A percentile compares a stretch with the other conserved stretches of the same genome.
These are phyloP conservation scores for Progne subis DNA, from an alignment of 2,113 vertebrate species.

Conservation along the genomic window DNA sequence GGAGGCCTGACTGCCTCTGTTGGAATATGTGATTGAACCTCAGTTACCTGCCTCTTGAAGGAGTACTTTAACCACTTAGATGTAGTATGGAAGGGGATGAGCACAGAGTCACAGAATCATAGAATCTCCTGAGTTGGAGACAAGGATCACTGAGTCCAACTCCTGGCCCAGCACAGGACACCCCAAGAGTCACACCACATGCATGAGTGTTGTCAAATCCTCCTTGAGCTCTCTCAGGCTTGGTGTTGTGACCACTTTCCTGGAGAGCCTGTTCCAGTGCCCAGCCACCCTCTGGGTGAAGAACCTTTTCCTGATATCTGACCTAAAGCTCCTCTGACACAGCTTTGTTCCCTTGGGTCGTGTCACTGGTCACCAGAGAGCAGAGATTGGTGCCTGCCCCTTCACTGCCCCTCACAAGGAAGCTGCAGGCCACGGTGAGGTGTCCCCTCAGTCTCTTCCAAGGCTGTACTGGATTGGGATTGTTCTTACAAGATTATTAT, in stretches of 20 bases:
- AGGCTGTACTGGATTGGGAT: neutral
- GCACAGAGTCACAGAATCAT: neutral
- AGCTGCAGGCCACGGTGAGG: neutral
- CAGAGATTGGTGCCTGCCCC: neutral
- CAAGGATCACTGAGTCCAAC: neutral
- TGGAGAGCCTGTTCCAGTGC: neutral
- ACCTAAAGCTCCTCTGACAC: neutral
- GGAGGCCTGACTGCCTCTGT: neutral
- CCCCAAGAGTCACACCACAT: neutral
- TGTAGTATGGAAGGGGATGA: neutral
- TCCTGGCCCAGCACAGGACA: neutral
- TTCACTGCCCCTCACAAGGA: neutral
- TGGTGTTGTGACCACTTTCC: too few relatives aligned
- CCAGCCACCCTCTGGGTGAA: neutral
- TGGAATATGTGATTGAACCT: neutral
- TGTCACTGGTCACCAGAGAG: neutral
- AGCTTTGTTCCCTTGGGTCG: rapidly evolving
- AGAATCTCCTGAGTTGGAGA: neutral
- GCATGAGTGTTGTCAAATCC: neutral
- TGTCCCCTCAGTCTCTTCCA: neutral
- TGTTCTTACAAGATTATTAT: neutral
- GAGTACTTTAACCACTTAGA: neutral
- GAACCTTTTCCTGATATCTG: neutral
- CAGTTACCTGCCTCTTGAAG: neutral
- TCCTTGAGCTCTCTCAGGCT: neutral